These are phyloP conservation scores for Fregetta grallaria DNA, from an alignment of 2,113 vertebrate genomes.

Conservation along the genomic window DNA sequence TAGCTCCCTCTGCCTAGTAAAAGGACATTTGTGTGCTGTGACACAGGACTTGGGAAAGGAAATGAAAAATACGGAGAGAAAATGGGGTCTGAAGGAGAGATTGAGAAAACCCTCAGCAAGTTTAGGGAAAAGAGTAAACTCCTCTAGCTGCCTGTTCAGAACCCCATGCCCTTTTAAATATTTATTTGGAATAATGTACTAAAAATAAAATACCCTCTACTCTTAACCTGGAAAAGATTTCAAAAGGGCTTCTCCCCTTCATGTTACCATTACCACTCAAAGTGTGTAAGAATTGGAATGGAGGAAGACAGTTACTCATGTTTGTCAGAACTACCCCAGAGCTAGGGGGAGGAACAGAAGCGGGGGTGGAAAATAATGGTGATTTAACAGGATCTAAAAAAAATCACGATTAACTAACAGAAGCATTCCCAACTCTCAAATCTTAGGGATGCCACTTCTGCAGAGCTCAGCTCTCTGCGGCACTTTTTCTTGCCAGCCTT, in stretches of 20 bases:
- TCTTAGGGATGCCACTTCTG: background rate
- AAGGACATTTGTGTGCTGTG: background rate
- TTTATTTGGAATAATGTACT: background rate
- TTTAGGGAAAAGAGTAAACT: background rate
- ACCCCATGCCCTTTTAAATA: background rate
- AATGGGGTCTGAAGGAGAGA: background rate
- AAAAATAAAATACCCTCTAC: background rate
- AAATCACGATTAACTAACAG: background rate
- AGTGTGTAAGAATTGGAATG: background rate
- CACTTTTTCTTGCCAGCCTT: background rate
- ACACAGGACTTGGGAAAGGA: background rate
- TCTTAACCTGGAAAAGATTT: background rate
- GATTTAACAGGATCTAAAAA: background rate
- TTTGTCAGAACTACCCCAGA: background rate
- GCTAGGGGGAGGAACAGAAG: background rate
- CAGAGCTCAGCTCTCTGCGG: background rate
- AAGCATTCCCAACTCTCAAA: background rate
- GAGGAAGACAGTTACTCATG: background rate
- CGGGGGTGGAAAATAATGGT: rapidly evolving
- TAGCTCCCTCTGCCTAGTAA: background rate
- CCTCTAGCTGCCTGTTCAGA: background rate
- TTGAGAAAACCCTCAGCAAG: rapidly evolving
- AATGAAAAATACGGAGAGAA: background rate
- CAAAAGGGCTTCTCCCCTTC: background rate
- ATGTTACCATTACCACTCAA: background rate